Conservation (phyloP, 2,888 invertebrate genomes). For the Dryobotodes eremita region DNA sequence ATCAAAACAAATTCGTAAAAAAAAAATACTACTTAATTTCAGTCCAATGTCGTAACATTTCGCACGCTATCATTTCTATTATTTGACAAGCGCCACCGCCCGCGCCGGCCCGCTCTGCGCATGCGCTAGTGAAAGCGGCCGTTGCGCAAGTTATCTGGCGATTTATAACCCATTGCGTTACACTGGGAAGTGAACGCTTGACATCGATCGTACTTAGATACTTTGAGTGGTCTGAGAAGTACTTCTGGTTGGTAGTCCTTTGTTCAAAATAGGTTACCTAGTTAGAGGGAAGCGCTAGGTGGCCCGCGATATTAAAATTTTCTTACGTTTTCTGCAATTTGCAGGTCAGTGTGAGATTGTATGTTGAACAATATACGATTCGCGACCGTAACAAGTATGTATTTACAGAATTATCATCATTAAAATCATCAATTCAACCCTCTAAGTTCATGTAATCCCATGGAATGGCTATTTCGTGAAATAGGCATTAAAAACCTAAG, state of each 20-base stretch:
- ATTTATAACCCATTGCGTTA: conserved; percentile 57
- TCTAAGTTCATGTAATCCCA: too few relatives aligned
- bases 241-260: conserved; percentile 5
- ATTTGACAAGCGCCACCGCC: conserved; percentile 28
- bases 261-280: background rate
- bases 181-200: conserved; percentile 49
- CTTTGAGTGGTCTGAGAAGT: background rate
- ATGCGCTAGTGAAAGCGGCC: conserved; percentile 55
- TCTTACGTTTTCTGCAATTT: too few relatives aligned
- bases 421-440: too few relatives aligned
- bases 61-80: conserved; percentile 41
- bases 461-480: too few relatives aligned
- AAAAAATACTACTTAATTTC: background rate
- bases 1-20: background rate
- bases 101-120: conserved; percentile 5
- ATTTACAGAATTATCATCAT: too few relatives aligned
- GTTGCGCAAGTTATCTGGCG: conserved; percentile 59
- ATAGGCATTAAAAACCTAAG: too few relatives aligned
- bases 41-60: conserved; percentile 14
- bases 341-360: too few relatives aligned
- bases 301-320: too few relatives aligned
- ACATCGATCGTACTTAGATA: conserved; percentile 36
- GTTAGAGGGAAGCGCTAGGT: too few relatives aligned
- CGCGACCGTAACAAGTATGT: too few relatives aligned
- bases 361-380: too few relatives aligned